These are phyloP conservation scores for Otus sunia DNA, from an alignment of 2,113 vertebrate species.

Conservation along the genomic window DNA sequence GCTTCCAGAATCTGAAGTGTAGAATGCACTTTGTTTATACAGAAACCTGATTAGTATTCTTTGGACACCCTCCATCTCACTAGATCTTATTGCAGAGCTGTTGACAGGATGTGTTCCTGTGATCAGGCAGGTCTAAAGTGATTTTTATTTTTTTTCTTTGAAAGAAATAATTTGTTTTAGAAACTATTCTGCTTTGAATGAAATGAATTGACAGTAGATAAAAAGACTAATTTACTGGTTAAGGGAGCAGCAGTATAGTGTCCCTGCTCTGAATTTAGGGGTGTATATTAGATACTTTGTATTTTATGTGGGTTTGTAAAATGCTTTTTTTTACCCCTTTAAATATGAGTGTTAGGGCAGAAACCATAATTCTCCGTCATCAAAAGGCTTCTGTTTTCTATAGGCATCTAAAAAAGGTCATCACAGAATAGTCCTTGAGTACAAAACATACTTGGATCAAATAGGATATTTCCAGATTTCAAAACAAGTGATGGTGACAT, in stretches of 20 bases:
- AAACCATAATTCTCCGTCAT: neutral
- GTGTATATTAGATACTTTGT: neutral
- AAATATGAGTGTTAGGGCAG: neutral
- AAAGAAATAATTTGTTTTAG: neutral
- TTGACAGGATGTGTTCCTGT: constrained; percentile 43
- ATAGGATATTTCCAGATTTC: neutral
- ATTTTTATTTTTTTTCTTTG: neutral
- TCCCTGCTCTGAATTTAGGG: neutral
- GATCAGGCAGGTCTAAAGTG: neutral
- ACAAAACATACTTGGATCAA: neutral
- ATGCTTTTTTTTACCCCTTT: neutral
- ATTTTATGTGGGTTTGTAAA: neutral
- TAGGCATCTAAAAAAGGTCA: neutral
- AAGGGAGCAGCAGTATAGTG: neutral
- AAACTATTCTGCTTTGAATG: neutral
- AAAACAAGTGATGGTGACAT: neutral
- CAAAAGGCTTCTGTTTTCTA: neutral
- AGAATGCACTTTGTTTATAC: constrained; percentile 34
- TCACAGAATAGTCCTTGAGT: neutral
- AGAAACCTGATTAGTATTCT: constrained; percentile 58
- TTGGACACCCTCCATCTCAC: neutral
- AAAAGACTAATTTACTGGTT: neutral
- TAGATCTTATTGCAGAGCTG: neutral
- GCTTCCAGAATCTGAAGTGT: constrained; percentile 3
- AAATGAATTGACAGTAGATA: neutral